Evolutionary conservation across 2,113 vertebrate genomes (phyloP).

Genomic region (Poecilia latipinna): DNA sequence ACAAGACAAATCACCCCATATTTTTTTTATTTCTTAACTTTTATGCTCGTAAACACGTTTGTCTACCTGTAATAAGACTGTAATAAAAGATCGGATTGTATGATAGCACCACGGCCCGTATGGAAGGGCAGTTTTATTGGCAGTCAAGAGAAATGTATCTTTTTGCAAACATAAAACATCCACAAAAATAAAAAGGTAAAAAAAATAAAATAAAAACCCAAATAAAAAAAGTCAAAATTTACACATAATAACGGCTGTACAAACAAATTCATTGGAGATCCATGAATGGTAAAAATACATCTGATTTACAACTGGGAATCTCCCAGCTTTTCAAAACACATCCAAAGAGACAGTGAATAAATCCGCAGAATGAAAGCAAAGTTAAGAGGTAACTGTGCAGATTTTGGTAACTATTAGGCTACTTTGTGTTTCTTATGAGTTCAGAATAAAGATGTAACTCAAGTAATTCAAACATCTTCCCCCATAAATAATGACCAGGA

Average conservation of each 20-base stretch:
- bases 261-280: background rate
- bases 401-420: background rate
- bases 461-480: background rate
- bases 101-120: constrained; percentile 64
- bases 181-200: constrained; percentile 51
- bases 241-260: constrained; percentile 5
- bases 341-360: constrained; percentile 6
- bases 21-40: background rate
- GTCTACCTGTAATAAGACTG: constrained; percentile 10
- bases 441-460: background rate
- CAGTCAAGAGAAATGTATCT: constrained; percentile 27
- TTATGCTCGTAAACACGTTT: background rate
- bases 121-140: constrained; percentile 62
- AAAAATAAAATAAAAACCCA: constrained; percentile 37
- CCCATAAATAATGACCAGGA: background rate
- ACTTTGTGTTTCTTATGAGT: background rate
- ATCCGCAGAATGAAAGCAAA: background rate
- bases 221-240: constrained; percentile 32
- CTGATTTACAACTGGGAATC: background rate
- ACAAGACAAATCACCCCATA: background rate
- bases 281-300: background rate
- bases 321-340: constrained; percentile 5
- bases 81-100: constrained; percentile 9
- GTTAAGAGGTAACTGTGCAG: too few species aligned
- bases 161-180: constrained; percentile 41